Evolutionary conservation across 2,113 vertebrate species (phyloP).

Genomic region (Uria aalge): DNA sequence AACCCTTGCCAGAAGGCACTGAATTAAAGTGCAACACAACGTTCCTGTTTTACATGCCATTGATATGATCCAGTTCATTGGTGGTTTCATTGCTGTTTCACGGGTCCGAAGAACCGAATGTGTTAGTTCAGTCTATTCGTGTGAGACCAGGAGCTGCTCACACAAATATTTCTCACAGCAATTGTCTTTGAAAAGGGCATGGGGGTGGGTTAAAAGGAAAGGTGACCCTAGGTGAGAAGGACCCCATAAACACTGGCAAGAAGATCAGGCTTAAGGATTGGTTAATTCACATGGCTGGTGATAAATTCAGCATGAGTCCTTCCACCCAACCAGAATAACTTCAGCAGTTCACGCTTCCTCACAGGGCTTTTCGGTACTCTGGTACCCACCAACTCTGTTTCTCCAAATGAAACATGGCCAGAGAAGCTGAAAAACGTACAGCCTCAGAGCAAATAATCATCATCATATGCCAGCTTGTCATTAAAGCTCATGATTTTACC

Average conservation of each 20-base stretch:
- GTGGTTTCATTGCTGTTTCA: not conserved
- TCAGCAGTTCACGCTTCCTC: not conserved
- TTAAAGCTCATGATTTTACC: not conserved
- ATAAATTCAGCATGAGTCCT: not conserved
- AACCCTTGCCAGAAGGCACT: not conserved
- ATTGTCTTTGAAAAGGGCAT: not conserved
- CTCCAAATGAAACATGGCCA: not conserved
- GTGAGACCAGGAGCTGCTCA: not conserved
- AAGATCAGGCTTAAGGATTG: not conserved
- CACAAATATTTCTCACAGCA: not conserved
- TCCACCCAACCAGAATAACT: not conserved
- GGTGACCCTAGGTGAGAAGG: not conserved
- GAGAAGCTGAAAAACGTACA: not conserved
- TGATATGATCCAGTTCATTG: not conserved
- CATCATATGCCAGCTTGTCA: not conserved
- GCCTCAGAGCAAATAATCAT: not conserved
- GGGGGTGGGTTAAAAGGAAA: not conserved
- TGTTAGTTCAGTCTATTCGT: not conserved
- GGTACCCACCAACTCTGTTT: not conserved
- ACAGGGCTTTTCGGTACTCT: not conserved
- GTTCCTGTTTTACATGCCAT: not conserved
- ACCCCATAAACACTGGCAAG: not conserved
- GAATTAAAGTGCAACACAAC: not conserved
- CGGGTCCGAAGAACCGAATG: rapidly evolving
- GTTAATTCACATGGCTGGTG: not conserved